Evolutionary conservation across 92 coral and sea anemone genomes (phyloP).

Genomic region (Bergia sp.): DNA sequence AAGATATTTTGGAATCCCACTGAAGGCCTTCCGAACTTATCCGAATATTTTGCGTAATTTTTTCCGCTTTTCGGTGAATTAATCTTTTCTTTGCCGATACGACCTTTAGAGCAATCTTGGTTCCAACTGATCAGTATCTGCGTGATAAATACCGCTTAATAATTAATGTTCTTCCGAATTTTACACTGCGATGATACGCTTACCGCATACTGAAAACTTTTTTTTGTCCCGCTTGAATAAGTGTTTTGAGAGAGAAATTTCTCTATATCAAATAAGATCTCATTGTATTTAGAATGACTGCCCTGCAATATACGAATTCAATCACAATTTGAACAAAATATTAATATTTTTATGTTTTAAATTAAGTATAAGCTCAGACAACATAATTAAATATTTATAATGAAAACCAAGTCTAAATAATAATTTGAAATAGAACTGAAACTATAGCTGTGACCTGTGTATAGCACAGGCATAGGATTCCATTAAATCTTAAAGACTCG

Average conservation of each 20-base stretch:
- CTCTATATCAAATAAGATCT: neutral
- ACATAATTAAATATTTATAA: neutral
- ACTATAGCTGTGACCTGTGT: neutral
- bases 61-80: neutral
- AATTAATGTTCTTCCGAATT: neutral
- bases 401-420: conserved; percentile 4
- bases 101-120: neutral
- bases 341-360: neutral
- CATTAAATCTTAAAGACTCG: neutral
- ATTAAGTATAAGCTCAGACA: neutral
- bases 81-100: neutral
- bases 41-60: no score
- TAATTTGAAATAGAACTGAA: neutral
- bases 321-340: neutral
- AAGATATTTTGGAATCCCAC: no score
- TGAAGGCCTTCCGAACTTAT: no score
- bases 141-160: neutral
- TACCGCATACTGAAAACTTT: neutral
- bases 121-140: neutral
- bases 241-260: neutral
- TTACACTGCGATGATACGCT: neutral
- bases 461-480: neutral
- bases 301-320: neutral
- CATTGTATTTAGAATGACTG: neutral
- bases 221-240: neutral